Base-by-base conservation (phyloP, 1,140 invertebrate genomes). In the Neodiprion virginianus region DNA sequence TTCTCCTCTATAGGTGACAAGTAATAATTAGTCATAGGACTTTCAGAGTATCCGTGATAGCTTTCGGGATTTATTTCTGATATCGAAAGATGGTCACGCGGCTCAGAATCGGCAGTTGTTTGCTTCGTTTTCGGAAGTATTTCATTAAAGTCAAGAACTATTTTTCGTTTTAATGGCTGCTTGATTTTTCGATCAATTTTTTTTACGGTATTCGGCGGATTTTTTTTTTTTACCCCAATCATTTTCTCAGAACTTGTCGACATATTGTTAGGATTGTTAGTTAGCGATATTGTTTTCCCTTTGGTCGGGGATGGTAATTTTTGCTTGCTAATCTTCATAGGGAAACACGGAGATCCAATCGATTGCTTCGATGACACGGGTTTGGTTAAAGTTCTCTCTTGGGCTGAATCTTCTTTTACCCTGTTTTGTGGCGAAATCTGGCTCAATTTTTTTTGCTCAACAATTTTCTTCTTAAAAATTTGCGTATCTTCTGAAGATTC, bases 1-100 rank as follows among this genome's bases (percentile, higher is more conserved):
- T 89, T 89, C 82, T 93, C 91, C 81, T 92, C 89, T 61, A 92
- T 92, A 0, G 90, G 89, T 0, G 91, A 91, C 48, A 92, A 78
- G 77, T 87, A 83, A 76, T 86, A 87, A 69, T 78, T 80, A 72
- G 67, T 70, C 65, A 21, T 48, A 65, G 8, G 67, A 73, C 48
- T 76, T 49, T 69, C 68, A 40, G 23, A 40, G 21, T 68, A 74
- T 3, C 40, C 47, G 9, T 74, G 65, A 67, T 67, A 40, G 9
- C 74, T n/a, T 12, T 21, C 68, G 11, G 72, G 72, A 61, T 71
- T 70, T 21, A 49, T 76, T 53, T 23, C 77, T 21, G 75, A 17
- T 8, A 61, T 17, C 11, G 53, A 14, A 14, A 75, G 73, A 7
- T 74, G 71, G 65, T 80, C 72, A n/a, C 68, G 17, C 17, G 73